Evolutionary conservation across 2,797 vertebrate species (phyloP).

Genomic region (Amphiprion clarkii): DNA sequence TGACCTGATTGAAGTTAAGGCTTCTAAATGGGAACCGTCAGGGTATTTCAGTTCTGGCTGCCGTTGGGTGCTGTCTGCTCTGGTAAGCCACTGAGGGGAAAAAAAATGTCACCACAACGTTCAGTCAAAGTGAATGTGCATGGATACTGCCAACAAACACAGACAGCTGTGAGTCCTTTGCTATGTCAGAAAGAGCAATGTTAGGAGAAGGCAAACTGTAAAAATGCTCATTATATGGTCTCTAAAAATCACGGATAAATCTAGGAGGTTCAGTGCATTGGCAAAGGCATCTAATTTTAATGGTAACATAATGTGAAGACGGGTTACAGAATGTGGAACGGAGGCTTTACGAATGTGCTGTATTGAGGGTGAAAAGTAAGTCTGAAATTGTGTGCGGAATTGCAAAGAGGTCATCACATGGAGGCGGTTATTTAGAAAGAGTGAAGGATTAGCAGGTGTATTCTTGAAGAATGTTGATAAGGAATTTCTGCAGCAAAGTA

Average conservation of each 20-base stretch:
- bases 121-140: conserved; percentile 46
- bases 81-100: conserved; percentile 12
- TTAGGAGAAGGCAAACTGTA: conserved; percentile 12
- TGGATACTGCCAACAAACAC: conserved; percentile 41
- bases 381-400: conserved; percentile 66
- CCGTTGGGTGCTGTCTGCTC: conserved; percentile 46
- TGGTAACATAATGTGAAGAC: conserved; percentile 39
- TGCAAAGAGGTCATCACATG: conserved; percentile 55
- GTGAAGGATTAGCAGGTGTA: conserved; percentile 74
- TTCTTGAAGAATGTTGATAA: conserved; percentile 76
- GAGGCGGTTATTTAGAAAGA: conserved; percentile 57
- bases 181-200: conserved; percentile 23
- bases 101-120: conserved; percentile 45
- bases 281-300: conserved; percentile 28
- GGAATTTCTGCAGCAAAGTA: conserved; percentile 62
- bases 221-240: conserved; percentile 20
- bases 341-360: conserved; percentile 56
- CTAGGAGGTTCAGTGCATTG: conserved; percentile 2
- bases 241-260: conserved; percentile 28
- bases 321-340: conserved; percentile 54
- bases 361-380: conserved; percentile 60
- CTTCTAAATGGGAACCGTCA: conserved; percentile 40
- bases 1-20: conserved; percentile 22
- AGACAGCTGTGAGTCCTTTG: conserved; percentile 19
- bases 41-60: conserved; percentile 30